Evolutionary conservation across 1,140 invertebrate genomes (phyloP), one percentile per base, ranked within the genome.

Genomic region (Wasmannia auropunctata): DNA sequence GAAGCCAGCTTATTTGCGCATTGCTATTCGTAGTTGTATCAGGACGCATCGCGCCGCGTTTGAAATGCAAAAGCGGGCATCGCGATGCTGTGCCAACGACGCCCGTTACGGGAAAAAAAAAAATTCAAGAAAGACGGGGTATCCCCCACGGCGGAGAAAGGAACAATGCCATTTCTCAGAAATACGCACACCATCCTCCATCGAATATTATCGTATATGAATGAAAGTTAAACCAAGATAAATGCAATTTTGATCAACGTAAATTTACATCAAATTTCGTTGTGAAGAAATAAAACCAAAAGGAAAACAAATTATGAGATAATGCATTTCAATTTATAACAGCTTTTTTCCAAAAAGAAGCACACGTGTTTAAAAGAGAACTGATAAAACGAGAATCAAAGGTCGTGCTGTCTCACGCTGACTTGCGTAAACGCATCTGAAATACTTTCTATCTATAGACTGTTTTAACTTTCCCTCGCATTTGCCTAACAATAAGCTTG

Each of bases 1-100:
- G n/a, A 79, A 49, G 22, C n/a, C 25, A 10, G 40, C 60, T 79
- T 79, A 79, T 65, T 65, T 37, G 58, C 43, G 31, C 40, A n/a
- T 63, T 40, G 54, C 4, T 28, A 60, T 25, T 79, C 60, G 75
- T n/a, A n/a, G 19, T 11, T 31, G 40, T 19, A 46, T 43, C 51
- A 34, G 28, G 11, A 54, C 37, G 49, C 31, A 31, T 31, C n/a
- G 46, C 16, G 43, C n/a, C 16, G 2, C 40, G 58, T 63, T 63
- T 46, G 11, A 63, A 63, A 22, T 63, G 37, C 56, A 46, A 77
- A 63, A 43, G 4, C 25, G 40, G n/a, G 4, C 14, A 46, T 31
- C 5, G 19, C 25, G 40, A 63, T 63, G 16, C 40, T 46, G 25
- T 4, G n/a, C 16, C 63, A 28, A 63, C 40, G 56, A 63, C 10